A percentile compares a stretch with the other conserved stretches of the same genome.
Evolutionary conservation across 2,888 invertebrate species (phyloP).

Genomic region (Cantharis rustica): DNA sequence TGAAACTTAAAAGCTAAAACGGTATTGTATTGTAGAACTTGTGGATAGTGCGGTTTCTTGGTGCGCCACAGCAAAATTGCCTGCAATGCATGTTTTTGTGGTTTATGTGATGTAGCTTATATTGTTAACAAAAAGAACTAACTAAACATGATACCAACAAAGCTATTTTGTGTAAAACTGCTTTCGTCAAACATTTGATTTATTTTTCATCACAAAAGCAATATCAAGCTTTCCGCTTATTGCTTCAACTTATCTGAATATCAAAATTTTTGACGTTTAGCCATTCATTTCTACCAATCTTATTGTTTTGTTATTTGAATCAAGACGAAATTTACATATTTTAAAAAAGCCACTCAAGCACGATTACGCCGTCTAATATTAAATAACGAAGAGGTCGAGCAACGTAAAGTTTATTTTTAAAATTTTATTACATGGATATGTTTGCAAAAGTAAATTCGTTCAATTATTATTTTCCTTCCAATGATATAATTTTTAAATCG

Average conservation of each 20-base stretch:
- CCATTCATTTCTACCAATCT: neutral
- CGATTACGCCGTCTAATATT: too few relatives aligned
- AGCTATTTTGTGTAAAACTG: neutral
- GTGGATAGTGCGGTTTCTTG: slow-evolving; percentile 25
- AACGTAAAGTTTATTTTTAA: neutral
- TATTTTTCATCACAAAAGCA: neutral
- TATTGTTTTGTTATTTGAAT: neutral
- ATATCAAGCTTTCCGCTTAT: neutral
- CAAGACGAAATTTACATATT: neutral
- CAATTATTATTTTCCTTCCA: neutral
- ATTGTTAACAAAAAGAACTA: slow-evolving; percentile 3
- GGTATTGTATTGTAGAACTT: slow-evolving; percentile 26
- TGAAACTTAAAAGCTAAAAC: slow-evolving; percentile 26
- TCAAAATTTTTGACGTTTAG: neutral
- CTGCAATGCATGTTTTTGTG: slow-evolving; percentile 23
- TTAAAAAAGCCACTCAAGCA: too few relatives aligned
- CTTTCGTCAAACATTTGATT: neutral
- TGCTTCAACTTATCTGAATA: neutral
- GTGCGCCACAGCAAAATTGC: slow-evolving; percentile 20
- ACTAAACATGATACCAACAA: neutral
- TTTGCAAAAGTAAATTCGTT: neutral
- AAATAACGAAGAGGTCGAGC: too few relatives aligned
- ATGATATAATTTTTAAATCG: neutral
- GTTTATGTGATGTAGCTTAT: slow-evolving; percentile 12
- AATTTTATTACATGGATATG: neutral